These are phyloP conservation scores for Oxyura jamaicensis DNA, from an alignment of 2,113 vertebrate species.

Conservation along the genomic window DNA sequence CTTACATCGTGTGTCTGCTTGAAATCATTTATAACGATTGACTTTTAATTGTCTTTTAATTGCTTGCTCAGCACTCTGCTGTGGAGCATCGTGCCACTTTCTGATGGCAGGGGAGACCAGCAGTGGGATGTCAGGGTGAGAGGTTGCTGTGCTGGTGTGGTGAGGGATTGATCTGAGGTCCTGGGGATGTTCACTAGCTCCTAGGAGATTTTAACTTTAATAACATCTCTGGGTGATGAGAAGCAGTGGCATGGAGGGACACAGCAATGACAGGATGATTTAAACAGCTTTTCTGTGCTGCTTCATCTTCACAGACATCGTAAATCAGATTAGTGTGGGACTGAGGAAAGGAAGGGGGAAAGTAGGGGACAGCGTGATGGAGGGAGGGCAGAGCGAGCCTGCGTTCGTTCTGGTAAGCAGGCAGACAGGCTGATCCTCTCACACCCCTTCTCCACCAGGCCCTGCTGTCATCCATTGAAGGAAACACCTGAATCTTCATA, in stretches of 20 bases:
- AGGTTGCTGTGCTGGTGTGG: background rate
- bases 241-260: background rate
- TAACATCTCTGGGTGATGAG: constrained; percentile 55
- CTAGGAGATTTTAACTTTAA: constrained; percentile 69
- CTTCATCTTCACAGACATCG: constrained; percentile 67
- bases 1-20: background rate
- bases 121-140: background rate
- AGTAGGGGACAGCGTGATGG: background rate
- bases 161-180: background rate
- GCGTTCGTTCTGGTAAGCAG: background rate
- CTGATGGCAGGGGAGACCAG: background rate
- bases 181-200: constrained; percentile 31
- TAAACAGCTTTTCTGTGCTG: constrained; percentile 68
- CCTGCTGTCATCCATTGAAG: background rate
- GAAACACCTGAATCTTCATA: background rate
- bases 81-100: background rate
- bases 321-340: constrained; percentile 70
- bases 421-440: background rate
- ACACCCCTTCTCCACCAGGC: background rate
- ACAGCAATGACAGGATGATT: constrained; percentile 72
- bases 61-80: constrained; percentile 29
- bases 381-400: background rate
- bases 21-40: constrained; percentile 3
- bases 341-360: background rate
- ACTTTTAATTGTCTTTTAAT: constrained; percentile 53